Conservation (phyloP, 2,797 vertebrate genomes). For the Bradypodion pumilum region DNA sequence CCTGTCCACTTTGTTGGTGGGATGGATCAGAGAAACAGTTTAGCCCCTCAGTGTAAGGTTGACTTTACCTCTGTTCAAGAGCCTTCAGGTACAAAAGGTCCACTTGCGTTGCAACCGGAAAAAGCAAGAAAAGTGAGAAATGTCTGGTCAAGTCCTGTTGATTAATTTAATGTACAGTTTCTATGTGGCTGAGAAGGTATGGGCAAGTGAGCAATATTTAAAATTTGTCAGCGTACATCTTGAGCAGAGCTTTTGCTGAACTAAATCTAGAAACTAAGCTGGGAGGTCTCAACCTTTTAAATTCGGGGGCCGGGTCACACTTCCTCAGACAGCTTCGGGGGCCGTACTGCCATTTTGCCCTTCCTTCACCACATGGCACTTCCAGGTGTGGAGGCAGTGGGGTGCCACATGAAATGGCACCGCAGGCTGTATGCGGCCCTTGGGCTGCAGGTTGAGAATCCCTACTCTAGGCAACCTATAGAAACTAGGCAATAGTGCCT, state of each 20-base stretch:
- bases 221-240: neutral
- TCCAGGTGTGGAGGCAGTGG: too few species aligned
- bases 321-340: too few species aligned
- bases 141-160: neutral
- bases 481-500: neutral
- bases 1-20: neutral
- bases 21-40: neutral
- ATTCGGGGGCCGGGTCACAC: too few species aligned
- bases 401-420: too few species aligned
- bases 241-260: neutral
- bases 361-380: too few species aligned
- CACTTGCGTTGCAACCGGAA: neutral
- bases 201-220: neutral
- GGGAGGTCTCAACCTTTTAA: too few species aligned
- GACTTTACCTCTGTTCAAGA: neutral
- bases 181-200: neutral
- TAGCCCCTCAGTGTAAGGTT: neutral
- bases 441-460: too few species aligned
- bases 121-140: too few species aligned
- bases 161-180: neutral
- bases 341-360: too few species aligned
- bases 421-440: too few species aligned
- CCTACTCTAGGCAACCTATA: too few species aligned
- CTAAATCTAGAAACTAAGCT: too few species aligned
- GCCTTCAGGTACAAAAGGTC: neutral